phyloP scores from a whole-genome alignment of 2,888 invertebrate genomes.

The Deladenus siricidicola region DNA sequence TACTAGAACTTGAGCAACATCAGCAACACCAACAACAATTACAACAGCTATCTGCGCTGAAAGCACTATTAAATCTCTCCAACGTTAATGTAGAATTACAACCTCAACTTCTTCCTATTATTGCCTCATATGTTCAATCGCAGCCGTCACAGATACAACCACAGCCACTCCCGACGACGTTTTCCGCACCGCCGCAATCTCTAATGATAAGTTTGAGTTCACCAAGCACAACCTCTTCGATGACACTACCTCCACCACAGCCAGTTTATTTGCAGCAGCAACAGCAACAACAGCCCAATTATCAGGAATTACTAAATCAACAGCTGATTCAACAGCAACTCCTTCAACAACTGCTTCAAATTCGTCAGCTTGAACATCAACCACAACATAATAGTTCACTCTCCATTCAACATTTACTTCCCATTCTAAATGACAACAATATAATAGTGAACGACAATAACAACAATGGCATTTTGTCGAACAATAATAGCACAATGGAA shows the following conservation, averaged over 20 bases:
- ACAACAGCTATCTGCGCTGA: conserved; percentile 4
- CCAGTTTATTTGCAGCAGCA: neutral
- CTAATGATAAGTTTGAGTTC: neutral
- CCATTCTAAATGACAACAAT: neutral
- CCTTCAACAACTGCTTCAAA: neutral
- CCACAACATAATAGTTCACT: neutral
- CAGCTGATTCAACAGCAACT: neutral
- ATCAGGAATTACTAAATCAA: neutral
- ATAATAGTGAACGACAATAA: neutral
- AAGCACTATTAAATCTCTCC: conserved; percentile 7
- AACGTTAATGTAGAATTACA: neutral
- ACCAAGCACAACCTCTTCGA: neutral
- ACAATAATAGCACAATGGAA: neutral
- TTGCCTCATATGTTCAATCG: neutral
- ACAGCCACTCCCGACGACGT: too few species aligned
- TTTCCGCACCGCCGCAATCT: too few species aligned
- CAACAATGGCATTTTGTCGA: neutral
- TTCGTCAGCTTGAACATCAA: neutral
- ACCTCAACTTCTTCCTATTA: neutral
- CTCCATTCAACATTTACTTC: too few species aligned
- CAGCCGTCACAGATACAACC: neutral
- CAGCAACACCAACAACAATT: conserved; percentile 1
- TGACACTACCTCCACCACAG: neutral
- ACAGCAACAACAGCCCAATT: neutral
- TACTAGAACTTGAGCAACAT: neutral